These are phyloP conservation scores for Procambarus clarkii DNA, from an alignment of 1,140 invertebrate species.

Conservation along the genomic window DNA sequence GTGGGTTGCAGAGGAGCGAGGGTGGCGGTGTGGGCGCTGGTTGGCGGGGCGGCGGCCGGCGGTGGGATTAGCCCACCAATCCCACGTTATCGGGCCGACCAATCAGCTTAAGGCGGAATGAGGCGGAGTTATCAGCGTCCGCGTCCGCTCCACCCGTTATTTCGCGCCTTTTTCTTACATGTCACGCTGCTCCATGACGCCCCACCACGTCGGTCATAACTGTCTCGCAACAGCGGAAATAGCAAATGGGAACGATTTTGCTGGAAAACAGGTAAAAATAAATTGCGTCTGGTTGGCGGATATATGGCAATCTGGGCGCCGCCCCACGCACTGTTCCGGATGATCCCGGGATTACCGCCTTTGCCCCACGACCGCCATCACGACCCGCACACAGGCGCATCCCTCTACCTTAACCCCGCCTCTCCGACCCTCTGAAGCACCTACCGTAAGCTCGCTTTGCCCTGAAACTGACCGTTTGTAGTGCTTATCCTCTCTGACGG, in stretches of 20 bases:
- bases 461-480: neutral
- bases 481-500: constrained; percentile 53
- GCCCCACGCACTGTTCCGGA: constrained; percentile 56
- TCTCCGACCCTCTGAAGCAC: neutral
- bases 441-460: neutral
- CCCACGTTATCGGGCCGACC: constrained; percentile 65
- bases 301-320: constrained; percentile 54
- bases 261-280: neutral
- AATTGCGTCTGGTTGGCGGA: neutral
- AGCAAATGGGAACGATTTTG: no score
- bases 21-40: constrained; percentile 45
- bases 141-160: neutral
- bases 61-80: constrained; percentile 65
- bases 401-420: neutral
- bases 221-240: no score
- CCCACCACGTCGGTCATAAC: neutral
- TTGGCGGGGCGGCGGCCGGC: constrained; percentile 61
- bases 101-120: constrained; percentile 67
- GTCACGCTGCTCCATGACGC: neutral
- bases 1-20: neutral
- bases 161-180: neutral
- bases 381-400: constrained; percentile 8
- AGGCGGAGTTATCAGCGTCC: neutral
- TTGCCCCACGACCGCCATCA: constrained; percentile 63
- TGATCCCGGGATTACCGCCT: constrained; percentile 66